Evolutionary conservation across 2,113 vertebrate genomes (phyloP).

Genomic region (Plectropomus leopardus): DNA sequence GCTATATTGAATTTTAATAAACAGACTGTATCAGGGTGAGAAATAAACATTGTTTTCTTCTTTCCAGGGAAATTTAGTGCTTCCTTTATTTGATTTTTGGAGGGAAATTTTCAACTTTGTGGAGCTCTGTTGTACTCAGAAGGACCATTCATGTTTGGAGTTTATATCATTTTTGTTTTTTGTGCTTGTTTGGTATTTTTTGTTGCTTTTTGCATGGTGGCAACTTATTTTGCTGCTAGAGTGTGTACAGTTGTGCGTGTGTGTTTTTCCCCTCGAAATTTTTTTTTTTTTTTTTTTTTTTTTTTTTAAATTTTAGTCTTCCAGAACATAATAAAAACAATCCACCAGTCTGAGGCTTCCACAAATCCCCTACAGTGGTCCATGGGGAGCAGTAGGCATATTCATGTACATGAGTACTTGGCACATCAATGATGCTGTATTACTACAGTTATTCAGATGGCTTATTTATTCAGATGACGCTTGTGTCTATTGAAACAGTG

Average conservation of each 20-base stretch:
- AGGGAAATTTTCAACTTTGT: background rate
- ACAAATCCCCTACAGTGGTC: conserved; percentile 1
- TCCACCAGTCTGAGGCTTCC: background rate
- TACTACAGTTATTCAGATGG: conserved; percentile 7
- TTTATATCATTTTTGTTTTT: background rate
- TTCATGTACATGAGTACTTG: background rate
- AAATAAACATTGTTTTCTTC: background rate
- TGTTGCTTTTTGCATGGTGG: background rate
- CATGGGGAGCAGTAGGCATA: background rate
- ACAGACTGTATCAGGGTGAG: background rate
- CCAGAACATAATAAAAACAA: conserved; percentile 9
- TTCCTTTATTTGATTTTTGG: background rate
- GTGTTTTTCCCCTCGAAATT: background rate
- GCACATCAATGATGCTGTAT: background rate
- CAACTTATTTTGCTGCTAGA: background rate
- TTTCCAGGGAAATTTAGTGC: background rate
- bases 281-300: no score
- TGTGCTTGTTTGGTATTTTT: background rate
- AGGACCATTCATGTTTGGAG: background rate
- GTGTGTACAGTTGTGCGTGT: background rate
- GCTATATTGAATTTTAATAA: conserved; percentile 19
- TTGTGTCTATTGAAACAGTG: background rate
- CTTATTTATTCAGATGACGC: conserved; percentile 8
- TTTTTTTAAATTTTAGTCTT: background rate
- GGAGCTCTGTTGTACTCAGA: background rate